These are phyloP conservation scores for Phyto melanocephala DNA, from an alignment of 2,888 invertebrate species.

Conservation along the genomic window DNA sequence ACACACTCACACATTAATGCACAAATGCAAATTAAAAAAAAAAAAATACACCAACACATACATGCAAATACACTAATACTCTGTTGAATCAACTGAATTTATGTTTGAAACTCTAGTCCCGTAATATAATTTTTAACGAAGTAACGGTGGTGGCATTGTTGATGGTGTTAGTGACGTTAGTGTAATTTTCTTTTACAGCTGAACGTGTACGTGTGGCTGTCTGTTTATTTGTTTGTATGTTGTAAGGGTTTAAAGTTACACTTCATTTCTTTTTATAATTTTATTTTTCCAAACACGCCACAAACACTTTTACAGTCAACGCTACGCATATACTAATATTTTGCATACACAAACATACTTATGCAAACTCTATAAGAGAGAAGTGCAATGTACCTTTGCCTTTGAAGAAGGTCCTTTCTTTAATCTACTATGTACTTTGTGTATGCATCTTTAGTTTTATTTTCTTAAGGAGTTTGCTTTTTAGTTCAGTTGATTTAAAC, in stretches of 20 bases:
- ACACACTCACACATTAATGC: neutral
- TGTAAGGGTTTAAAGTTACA: conserved; percentile 47
- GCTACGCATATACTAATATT: conserved; percentile 8
- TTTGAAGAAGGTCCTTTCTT: conserved; percentile 55
- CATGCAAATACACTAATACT: neutral
- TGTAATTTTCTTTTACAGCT: conserved; percentile 8
- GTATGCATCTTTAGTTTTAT: neutral
- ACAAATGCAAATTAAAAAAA: conserved; percentile 8
- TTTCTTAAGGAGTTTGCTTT: conserved; percentile 26
- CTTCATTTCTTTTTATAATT: conserved; percentile 38
- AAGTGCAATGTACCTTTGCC: conserved; percentile 60
- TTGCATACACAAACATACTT: neutral
- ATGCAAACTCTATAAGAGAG: neutral
- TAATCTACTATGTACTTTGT: neutral
- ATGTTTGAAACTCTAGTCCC: conserved; percentile 8
- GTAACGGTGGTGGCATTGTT: neutral
- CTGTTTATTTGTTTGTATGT: neutral
- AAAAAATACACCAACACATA: neutral
- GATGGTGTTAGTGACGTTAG: neutral
- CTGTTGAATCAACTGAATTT: neutral
- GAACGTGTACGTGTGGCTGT: neutral
- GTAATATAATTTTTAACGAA: conserved; percentile 14
- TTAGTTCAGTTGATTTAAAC: neutral
- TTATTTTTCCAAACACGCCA: conserved; percentile 34
- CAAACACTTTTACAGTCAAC: conserved; percentile 38